phyloP scores from a whole-genome alignment of 1,140 invertebrate species.

The silkworm (Bombyx mori) region ASM3026992v2 NC_085110.1:12524501-12525000 shows the following conservation, averaged over 20 bases:
- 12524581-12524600: no score
- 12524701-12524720: slow-evolving; percentile 61
- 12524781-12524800: slow-evolving; percentile 20
- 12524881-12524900: slow-evolving; percentile 68
- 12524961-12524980: slow-evolving; percentile 48
- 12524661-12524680: slow-evolving; percentile 22
- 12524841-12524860: slow-evolving; percentile 70
- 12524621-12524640: no score
- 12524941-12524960: slow-evolving; percentile 53
- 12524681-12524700: slow-evolving; percentile 46
- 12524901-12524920: slow-evolving; percentile 64
- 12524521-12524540: no score
- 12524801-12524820: slow-evolving; percentile 69
- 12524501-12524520: no score
- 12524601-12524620: no score
- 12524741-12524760: slow-evolving; percentile 65
- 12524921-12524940: slow-evolving; percentile 51
- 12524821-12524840: slow-evolving; percentile 70
- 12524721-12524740: slow-evolving; percentile 66
- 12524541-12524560: no score
- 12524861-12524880: slow-evolving; percentile 70
- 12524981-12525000: slow-evolving; percentile 48
- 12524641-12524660: slow-evolving; percentile 19
- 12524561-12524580: no score
- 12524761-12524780: slow-evolving; percentile 54